phyloP scores from a whole-genome alignment of 2,113 vertebrate genomes.

The Cebus imitator region DNA sequence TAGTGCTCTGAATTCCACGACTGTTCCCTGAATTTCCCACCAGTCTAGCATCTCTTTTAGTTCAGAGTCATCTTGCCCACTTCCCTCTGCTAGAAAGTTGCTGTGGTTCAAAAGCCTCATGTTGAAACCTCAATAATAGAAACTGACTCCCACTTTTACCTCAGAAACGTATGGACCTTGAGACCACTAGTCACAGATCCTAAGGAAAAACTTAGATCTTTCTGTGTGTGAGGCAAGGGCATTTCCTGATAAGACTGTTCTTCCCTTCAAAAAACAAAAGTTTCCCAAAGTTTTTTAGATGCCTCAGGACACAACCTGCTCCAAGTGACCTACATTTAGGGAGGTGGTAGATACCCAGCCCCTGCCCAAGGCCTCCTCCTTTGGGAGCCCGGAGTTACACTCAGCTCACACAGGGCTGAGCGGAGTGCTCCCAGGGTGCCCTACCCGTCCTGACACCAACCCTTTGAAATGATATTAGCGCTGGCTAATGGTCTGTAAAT shows the following conservation, averaged over 20 bases:
- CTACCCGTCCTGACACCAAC: conserved; percentile 65
- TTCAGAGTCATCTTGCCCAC: neutral
- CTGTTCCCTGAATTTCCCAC: neutral
- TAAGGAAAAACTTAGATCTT: neutral
- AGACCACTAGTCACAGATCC: neutral
- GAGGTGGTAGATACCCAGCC: neutral
- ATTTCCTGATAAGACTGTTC: neutral
- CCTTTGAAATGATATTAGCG: conserved; percentile 81
- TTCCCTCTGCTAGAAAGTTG: neutral
- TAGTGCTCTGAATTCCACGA: neutral
- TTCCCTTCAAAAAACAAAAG: neutral
- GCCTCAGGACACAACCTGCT: neutral
- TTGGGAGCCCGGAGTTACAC: conserved; percentile 66
- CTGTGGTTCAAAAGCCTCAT: neutral
- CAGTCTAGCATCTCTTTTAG: neutral
- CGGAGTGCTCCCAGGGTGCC: conserved; percentile 57
- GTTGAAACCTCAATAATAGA: neutral
- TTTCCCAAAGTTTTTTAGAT: neutral
- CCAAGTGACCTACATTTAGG: neutral
- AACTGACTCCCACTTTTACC: neutral
- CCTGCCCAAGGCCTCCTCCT: neutral
- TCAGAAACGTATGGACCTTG: neutral
- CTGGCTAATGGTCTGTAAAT: conserved; percentile 86
- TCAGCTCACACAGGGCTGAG: conserved; percentile 77
- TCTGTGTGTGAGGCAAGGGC: neutral